phyloP scores from a whole-genome alignment of 1,140 invertebrate species.

The Varroa destructor region DNA sequence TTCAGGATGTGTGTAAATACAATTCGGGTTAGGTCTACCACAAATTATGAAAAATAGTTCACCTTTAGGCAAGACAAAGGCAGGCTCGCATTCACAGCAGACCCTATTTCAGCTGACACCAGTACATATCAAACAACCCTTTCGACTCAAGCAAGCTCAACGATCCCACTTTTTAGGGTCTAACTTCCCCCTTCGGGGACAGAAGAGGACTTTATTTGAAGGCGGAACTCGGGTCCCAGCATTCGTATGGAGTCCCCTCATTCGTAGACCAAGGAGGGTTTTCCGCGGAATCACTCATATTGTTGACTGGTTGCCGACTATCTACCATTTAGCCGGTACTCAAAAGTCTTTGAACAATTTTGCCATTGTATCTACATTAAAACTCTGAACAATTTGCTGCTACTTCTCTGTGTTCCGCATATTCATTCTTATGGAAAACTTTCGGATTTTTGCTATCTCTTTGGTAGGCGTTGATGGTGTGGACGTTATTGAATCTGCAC shows the following conservation, averaged over 20 bases:
- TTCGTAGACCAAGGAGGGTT: constrained; percentile 33
- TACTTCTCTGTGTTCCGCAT: not conserved
- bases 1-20: not conserved
- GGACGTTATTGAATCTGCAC: too few species aligned
- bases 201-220: constrained; percentile 45
- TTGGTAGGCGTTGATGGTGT: too few species aligned
- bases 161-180: constrained; percentile 29
- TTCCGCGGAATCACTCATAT: constrained; percentile 40
- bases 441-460: too few species aligned
- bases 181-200: constrained; percentile 44
- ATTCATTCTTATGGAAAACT: too few species aligned
- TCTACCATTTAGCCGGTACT: constrained; percentile 39
- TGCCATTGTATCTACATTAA: too few species aligned
- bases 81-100: too few species aligned
- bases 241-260: constrained; percentile 38
- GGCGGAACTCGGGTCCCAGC: constrained; percentile 42
- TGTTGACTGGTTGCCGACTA: constrained; percentile 42
- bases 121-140: too few species aligned
- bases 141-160: not conserved
- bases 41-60: too few species aligned
- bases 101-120: too few species aligned
- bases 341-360: too few species aligned
- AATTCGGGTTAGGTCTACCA: too few species aligned
- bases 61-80: too few species aligned
- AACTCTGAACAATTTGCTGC: not conserved